Conservation (phyloP, 2,797 vertebrate genomes). For the Rousettus madagascariensis region DNA sequence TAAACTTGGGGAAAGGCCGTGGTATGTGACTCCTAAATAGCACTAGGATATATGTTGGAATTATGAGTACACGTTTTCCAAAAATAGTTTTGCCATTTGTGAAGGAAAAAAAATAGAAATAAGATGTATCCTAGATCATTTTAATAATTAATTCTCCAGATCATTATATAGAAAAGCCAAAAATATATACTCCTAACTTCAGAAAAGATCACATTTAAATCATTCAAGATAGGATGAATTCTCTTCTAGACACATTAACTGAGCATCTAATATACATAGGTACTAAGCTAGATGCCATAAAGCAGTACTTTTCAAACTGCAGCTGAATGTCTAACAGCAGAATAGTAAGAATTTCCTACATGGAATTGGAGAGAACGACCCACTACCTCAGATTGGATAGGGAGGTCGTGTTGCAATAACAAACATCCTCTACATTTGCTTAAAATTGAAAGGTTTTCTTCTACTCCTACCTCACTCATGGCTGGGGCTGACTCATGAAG, state of each 20-base stretch:
- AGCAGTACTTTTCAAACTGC: neutral
- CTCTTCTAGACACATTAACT: conserved; percentile 7
- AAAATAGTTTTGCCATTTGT: conserved; percentile 27
- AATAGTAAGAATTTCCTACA: neutral
- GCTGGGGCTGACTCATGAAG: neutral
- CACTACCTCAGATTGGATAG: neutral
- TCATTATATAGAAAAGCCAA: neutral
- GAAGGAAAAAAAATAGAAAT: conserved; percentile 2
- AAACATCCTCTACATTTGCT: neutral
- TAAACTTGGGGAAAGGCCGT: neutral
- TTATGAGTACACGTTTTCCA: neutral
- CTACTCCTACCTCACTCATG: neutral
- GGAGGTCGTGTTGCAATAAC: neutral
- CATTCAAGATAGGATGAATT: neutral
- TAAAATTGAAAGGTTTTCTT: neutral
- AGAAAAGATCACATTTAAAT: conserved; percentile 26
- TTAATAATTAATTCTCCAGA: conserved; percentile 3
- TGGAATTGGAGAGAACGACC: neutral
- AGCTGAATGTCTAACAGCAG: neutral
- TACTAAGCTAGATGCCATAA: neutral
- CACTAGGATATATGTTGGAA: neutral
- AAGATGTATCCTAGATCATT: neutral
- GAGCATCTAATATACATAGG: neutral
- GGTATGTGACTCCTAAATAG: conserved; percentile 1
- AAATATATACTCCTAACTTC: neutral